A percentile compares a stretch with the other conserved stretches of the same genome.
These are phyloP conservation scores for Micoletzkya japonica DNA, from an alignment of 2,888 invertebrate species.

Conservation along the genomic window DNA sequence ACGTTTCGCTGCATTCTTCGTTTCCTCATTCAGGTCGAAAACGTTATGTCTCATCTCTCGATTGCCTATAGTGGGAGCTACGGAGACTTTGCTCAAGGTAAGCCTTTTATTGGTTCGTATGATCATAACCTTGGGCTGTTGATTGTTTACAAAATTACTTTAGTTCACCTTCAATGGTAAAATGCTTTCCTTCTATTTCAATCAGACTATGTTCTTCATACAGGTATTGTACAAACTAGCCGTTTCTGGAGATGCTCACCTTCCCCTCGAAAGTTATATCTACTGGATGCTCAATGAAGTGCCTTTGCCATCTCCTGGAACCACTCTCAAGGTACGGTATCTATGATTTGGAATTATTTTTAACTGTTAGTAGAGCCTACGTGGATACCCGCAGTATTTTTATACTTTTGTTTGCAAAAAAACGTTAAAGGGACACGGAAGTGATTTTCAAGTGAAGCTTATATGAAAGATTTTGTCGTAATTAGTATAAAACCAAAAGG, in stretches of 20 bases:
- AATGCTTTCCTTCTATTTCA: no score
- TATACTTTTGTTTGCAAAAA: no score
- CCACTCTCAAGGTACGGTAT: conserved; percentile 78
- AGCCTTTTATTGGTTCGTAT: not conserved
- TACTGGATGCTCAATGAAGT: conserved; percentile 91
- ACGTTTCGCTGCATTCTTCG: not conserved
- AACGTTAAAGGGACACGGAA: no score
- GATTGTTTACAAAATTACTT: no score
- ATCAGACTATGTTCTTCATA: not conserved
- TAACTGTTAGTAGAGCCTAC: no score
- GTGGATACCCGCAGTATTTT: no score
- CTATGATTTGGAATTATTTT: no score
- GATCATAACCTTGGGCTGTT: not conserved
- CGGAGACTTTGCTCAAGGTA: conserved; percentile 76
- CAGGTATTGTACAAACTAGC: conserved; percentile 75
- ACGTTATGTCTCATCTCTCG: conserved; percentile 89
- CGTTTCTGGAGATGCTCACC: conserved; percentile 49
- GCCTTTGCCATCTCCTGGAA: conserved; percentile 83
- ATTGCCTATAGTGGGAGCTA: conserved; percentile 81
- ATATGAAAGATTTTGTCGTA: no score
- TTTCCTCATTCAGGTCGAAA: conserved; percentile 72
- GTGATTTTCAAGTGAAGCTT: no score
- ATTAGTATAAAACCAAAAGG: no score
- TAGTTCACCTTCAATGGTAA: no score
- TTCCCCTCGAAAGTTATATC: conserved; percentile 85